Percentiles rank a stretch among this genome's conserved stretches.
phyloP scores from a whole-genome alignment of 1,140 invertebrate genomes.

The Lycorma delicatula region DNA sequence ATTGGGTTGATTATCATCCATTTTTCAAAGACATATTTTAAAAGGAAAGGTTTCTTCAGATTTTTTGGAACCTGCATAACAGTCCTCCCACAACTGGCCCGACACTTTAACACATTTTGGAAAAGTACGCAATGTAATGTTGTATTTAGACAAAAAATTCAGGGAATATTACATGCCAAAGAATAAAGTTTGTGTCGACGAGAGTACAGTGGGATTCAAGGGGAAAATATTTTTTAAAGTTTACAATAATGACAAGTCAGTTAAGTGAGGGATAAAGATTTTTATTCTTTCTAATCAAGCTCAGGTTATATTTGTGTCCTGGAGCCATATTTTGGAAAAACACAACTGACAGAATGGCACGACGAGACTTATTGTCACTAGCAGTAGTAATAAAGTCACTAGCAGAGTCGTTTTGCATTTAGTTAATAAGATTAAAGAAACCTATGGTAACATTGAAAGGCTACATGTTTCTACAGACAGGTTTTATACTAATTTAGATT shows the following conservation, averaged over 20 bases:
- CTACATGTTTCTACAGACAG: slow-evolving; percentile 9
- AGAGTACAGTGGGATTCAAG: neutral
- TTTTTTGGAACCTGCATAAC: neutral
- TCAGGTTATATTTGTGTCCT: too few relatives aligned
- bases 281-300: too few relatives aligned
- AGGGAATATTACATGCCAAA: neutral
- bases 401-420: neutral
- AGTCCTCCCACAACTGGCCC: neutral
- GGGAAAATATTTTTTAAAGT: slow-evolving; percentile 3
- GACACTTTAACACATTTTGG: neutral
- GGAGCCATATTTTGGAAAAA: too few relatives aligned
- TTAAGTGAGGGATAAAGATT: too few relatives aligned
- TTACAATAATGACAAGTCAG: neutral
- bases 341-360: too few relatives aligned
- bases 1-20: neutral
- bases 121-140: neutral
- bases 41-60: neutral
- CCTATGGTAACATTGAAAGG: neutral
- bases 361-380: too few relatives aligned
- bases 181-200: neutral
- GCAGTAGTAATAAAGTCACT: too few relatives aligned
- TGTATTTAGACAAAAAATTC: neutral
- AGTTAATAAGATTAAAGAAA: neutral
- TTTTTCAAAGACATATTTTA: slow-evolving; percentile 1
- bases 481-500: slow-evolving; percentile 6